Conservation (phyloP, 2,113 vertebrate genomes). For the Trinectes maculatus region DNA sequence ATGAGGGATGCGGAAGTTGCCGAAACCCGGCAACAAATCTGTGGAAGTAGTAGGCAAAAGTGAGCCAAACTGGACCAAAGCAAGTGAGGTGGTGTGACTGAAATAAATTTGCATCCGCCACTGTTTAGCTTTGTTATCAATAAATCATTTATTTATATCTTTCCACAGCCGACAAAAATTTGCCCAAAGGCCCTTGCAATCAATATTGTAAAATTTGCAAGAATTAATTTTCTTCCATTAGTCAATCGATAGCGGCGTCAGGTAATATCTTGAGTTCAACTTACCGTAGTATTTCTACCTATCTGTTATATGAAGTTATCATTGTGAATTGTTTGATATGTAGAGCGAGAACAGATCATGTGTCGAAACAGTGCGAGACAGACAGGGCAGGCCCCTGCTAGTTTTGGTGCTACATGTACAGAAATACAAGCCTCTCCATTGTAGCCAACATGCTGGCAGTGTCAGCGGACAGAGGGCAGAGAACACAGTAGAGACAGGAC, state of each 20-base stretch:
- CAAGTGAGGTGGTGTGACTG: conserved; percentile 25
- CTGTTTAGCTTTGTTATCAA: conserved; percentile 32
- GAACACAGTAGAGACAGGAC: conserved; percentile 61
- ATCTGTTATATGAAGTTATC: conserved; percentile 29
- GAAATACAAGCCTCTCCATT: conserved; percentile 71
- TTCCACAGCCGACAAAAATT: conserved; percentile 23
- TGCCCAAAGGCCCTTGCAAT: conserved; percentile 42
- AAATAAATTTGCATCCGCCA: conserved; percentile 13
- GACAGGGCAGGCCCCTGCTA: conserved; percentile 74
- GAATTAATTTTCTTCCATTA: conserved; percentile 41
- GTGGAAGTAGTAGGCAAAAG: conserved; percentile 44
- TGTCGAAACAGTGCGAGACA: conserved; percentile 61
- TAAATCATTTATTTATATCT: conserved; percentile 19
- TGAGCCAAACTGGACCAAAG: conserved; percentile 40
- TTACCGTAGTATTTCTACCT: conserved; percentile 16
- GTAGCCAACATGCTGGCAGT: conserved; percentile 67
- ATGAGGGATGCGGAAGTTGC: conserved; percentile 42
- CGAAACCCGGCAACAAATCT: conserved; percentile 25
- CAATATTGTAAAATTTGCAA: conserved; percentile 40
- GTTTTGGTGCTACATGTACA: conserved; percentile 78
- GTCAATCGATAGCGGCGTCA: conserved; percentile 19
- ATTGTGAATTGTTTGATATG: conserved; percentile 33
- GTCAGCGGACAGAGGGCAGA: conserved; percentile 62
- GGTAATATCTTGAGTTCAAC: conserved; percentile 43
- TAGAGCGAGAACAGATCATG: conserved; percentile 29